Percentiles rank a stretch among this genome's conserved stretches.
Evolutionary conservation across 2,797 vertebrate species (phyloP).

Genomic region (Pangasius djambal): DNA sequence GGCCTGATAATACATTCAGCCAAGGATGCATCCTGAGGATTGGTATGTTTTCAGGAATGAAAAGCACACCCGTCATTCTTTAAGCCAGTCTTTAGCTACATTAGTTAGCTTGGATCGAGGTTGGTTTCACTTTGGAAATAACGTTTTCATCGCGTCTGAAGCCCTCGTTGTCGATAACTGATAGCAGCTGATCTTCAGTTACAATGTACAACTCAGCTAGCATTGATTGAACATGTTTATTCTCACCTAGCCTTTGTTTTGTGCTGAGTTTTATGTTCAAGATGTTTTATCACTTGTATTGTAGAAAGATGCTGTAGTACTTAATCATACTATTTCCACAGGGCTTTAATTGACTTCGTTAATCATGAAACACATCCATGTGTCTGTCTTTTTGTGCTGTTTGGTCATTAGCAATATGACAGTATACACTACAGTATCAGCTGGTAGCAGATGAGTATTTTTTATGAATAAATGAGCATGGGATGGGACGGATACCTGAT

Average conservation of each 20-base stretch:
- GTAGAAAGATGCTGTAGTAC: not conserved
- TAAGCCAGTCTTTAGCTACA: not conserved
- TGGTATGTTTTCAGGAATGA: not conserved
- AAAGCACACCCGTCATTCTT: not conserved
- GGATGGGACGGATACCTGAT: not conserved
- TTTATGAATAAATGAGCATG: not conserved
- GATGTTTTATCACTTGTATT: not conserved
- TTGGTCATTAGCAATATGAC: not conserved
- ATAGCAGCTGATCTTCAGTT: not conserved
- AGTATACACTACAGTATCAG: not conserved
- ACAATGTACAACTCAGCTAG: not conserved
- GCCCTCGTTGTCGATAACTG: not conserved
- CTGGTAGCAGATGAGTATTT: not conserved
- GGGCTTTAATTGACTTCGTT: not conserved
- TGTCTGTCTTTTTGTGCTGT: not conserved
- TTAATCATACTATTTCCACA: not conserved
- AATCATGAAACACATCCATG: not conserved
- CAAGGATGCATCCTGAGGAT: not conserved
- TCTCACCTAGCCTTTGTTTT: not conserved
- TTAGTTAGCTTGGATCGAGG: not conserved
- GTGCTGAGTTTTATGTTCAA: not conserved
- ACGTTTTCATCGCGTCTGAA: not conserved
- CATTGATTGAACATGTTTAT: not conserved
- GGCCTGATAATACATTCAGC: not conserved
- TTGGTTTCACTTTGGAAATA: not conserved